Conservation (phyloP, 2,113 vertebrate genomes). For the Scomber colias region DNA sequence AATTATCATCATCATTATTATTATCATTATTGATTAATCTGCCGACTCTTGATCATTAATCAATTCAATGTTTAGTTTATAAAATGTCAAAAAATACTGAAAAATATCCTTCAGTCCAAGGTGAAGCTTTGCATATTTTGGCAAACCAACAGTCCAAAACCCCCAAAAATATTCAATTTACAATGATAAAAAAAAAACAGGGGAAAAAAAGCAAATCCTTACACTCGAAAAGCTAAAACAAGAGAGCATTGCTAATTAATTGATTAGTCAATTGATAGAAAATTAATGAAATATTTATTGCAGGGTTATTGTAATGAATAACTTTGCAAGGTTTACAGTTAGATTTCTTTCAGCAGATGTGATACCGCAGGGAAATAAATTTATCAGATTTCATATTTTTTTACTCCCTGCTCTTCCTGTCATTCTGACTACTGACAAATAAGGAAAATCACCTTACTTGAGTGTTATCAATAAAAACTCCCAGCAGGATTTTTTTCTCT, state of each 20-base stretch:
- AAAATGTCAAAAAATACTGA: no score
- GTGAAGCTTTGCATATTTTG: no score
- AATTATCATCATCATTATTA: no score
- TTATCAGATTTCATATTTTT: slow-evolving; percentile 35
- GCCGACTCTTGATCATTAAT: no score
- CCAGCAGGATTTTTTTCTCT: slow-evolving; percentile 10
- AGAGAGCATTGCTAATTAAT: slow-evolving; percentile 2
- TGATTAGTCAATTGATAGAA: slow-evolving; percentile 15
- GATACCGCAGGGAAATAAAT: slow-evolving; percentile 51
- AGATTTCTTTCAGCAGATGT: slow-evolving; percentile 7
- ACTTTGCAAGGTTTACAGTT: background rate
- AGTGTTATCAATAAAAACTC: slow-evolving; percentile 19
- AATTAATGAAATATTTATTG: slow-evolving; percentile 7
- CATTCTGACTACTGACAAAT: slow-evolving; percentile 10
- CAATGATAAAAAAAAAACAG: no score
- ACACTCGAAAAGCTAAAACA: background rate
- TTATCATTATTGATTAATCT: no score
- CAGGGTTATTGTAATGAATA: background rate
- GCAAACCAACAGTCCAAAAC: no score
- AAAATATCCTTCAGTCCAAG: no score
- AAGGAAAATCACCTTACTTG: background rate
- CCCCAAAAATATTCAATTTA: no score
- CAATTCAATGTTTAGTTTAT: no score
- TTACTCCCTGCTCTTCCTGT: slow-evolving; percentile 9
- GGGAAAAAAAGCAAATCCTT: no score